Evolutionary conservation across 2,888 invertebrate genomes (phyloP).

Genomic region (Sepiola atlantica): DNA sequence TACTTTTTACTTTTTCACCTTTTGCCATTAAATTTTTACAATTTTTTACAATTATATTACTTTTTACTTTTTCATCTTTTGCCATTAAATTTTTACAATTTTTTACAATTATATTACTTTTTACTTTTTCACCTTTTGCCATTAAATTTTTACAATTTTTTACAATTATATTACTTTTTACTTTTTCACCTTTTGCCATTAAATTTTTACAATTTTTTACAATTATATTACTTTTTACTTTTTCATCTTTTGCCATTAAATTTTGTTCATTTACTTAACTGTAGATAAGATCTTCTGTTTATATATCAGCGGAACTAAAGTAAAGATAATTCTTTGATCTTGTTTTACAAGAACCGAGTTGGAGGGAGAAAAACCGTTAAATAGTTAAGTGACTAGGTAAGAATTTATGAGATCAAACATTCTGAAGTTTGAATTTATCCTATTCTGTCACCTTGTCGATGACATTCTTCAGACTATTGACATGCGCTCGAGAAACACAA

Average conservation of each 20-base stretch:
- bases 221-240: not conserved
- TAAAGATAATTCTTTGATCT: not conserved
- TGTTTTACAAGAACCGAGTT: not conserved
- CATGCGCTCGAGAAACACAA: not conserved
- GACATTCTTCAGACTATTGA: not conserved
- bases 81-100: no score
- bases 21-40: no score
- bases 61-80: not conserved
- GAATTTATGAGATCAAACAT: not conserved
- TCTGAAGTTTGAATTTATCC: not conserved
- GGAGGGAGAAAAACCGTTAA: not conserved
- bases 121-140: no score
- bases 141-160: no score
- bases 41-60: no score
- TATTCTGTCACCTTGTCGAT: not conserved
- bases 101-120: not conserved
- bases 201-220: not conserved
- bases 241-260: constrained; percentile 23
- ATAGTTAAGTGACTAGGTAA: not conserved
- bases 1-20: not conserved
- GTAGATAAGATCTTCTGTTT: not conserved
- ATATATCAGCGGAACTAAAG: not conserved
- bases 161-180: not conserved
- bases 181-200: not conserved
- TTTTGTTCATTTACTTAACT: not conserved